Evolutionary conservation across 2,113 vertebrate species (phyloP), one percentile per base, ranked within the genome.

Genomic region (Ardeotis arabs): DNA sequence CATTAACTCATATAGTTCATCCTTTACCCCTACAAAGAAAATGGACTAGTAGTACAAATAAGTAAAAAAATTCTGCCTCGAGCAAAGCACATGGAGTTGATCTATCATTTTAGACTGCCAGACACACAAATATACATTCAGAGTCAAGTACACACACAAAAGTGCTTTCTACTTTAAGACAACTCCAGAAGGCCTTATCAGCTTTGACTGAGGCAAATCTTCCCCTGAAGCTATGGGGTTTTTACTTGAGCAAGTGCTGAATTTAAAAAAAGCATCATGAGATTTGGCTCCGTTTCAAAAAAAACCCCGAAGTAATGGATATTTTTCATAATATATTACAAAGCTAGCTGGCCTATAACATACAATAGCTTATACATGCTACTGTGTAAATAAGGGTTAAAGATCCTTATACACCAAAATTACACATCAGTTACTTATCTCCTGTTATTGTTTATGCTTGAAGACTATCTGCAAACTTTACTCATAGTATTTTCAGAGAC

Each of bases 21-120:
- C 80, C 39, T 95, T 91, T 68, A 68, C 18, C 59, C 6, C 0
- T 41, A 90, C 55, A 90, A 75, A 96, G 62, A 81, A 90, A 83
- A 56, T 41, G 39, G 90, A 52, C 67, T 62, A 84, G 64, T 35
- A 64, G 70, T 56, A 90, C 24, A 90, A 86, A 64, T 33, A 82
- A 84, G 67, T 44, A 52, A 89, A 72, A 89, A 55, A 89, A 89
- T 28, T 76, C 73, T 80, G 84, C 50, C 79, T 90, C 60, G 50
- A 85, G 72, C 47, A 74, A 89, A 93, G 63, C 68, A 91, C 56
- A 62, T 59, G 67, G 53, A 96, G 68, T 52, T 87, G 73, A 97
- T 95, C 84, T 89, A 88, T 90, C 87, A 47, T 89, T 91, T 91
- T 35, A 97, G 93, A 94, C 90, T 90, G 52, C 74, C 69, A 93